A percentile compares a stretch with the other conserved stretches of the same genome.
Conservation (phyloP, 2,797 vertebrate genomes). For the Schizopygopsis pylzovi region DNA sequence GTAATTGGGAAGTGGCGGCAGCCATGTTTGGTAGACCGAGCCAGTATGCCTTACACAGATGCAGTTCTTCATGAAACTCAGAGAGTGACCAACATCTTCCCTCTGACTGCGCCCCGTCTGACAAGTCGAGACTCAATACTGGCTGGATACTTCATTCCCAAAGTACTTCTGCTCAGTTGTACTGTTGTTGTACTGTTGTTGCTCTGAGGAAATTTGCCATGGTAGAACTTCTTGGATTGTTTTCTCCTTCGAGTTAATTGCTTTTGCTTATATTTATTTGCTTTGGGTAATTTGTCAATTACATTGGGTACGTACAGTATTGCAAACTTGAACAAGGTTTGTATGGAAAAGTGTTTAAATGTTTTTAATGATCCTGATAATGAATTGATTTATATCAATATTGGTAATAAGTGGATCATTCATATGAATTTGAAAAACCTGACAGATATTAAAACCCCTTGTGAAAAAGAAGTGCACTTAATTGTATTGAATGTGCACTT, state of each 20-base stretch:
- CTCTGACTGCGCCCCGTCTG: conserved; percentile 64
- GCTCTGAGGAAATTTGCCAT: background rate
- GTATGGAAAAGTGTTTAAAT: background rate
- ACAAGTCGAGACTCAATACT: conserved; percentile 45
- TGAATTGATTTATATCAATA: too few species aligned
- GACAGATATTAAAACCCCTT: background rate
- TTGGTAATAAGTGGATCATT: too few species aligned
- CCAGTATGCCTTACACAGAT: conserved; percentile 74
- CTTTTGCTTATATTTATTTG: background rate
- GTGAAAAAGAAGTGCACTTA: background rate
- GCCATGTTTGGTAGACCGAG: conserved; percentile 56
- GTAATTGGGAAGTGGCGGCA: conserved; percentile 53
- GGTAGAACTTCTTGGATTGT: background rate
- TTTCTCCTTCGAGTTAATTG: background rate
- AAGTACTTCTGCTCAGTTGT: conserved; percentile 67
- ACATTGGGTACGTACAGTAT: background rate
- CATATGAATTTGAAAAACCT: background rate
- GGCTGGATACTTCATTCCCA: conserved; percentile 70
- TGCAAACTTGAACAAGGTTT: background rate
- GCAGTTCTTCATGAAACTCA: conserved; percentile 77
- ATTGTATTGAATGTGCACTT: background rate
- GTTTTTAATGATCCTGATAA: background rate
- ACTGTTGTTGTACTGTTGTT: background rate
- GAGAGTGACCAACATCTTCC: conserved; percentile 70
- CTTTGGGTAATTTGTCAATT: background rate